A percentile compares a stretch with the other conserved stretches of the same genome.
Evolutionary conservation across 1,140 invertebrate species (phyloP).

Genomic region (Drosophila seguyi): DNA sequence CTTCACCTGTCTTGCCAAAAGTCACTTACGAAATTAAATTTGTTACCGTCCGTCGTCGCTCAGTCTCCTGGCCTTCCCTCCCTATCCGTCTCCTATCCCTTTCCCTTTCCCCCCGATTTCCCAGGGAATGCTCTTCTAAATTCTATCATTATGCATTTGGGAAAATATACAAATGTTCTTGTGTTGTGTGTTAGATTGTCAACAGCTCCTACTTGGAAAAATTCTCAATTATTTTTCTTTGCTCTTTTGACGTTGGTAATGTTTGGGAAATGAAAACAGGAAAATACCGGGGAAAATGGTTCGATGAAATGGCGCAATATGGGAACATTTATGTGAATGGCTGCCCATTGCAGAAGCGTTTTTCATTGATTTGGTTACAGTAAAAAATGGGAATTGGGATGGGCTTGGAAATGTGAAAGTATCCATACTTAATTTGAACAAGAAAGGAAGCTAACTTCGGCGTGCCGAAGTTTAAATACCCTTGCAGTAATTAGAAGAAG

Average conservation of each 20-base stretch:
- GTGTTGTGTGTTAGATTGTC: slow-evolving; percentile 25
- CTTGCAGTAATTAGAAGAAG: too few species aligned
- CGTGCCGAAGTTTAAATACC: too few species aligned
- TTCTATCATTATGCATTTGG: slow-evolving; percentile 12
- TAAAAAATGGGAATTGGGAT: not conserved
- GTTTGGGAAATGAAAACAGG: slow-evolving; percentile 7
- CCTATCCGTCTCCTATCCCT: not conserved
- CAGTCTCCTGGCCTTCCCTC: not conserved
- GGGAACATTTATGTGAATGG: slow-evolving; percentile 27
- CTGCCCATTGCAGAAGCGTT: slow-evolving; percentile 1
- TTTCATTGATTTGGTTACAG: not conserved
- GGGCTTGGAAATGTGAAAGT: too few species aligned
- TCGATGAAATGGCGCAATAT: slow-evolving; percentile 24
- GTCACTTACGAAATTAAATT: slow-evolving; percentile 79
- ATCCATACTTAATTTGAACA: too few species aligned
- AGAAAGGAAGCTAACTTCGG: too few species aligned
- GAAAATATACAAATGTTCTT: slow-evolving; percentile 33
- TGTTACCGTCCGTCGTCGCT: slow-evolving; percentile 32
- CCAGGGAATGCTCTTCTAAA: not conserved
- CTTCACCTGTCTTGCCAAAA: slow-evolving; percentile 78
- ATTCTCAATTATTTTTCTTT: slow-evolving; percentile 33
- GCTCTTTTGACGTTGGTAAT: slow-evolving; percentile 18
- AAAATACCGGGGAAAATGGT: slow-evolving; percentile 12
- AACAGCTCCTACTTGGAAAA: slow-evolving; percentile 21
- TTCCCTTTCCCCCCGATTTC: not conserved